A percentile compares a stretch with the other conserved stretches of the same genome.
These are phyloP conservation scores for Colius striatus DNA, from an alignment of 2,113 vertebrate genomes.

Conservation along the genomic window DNA sequence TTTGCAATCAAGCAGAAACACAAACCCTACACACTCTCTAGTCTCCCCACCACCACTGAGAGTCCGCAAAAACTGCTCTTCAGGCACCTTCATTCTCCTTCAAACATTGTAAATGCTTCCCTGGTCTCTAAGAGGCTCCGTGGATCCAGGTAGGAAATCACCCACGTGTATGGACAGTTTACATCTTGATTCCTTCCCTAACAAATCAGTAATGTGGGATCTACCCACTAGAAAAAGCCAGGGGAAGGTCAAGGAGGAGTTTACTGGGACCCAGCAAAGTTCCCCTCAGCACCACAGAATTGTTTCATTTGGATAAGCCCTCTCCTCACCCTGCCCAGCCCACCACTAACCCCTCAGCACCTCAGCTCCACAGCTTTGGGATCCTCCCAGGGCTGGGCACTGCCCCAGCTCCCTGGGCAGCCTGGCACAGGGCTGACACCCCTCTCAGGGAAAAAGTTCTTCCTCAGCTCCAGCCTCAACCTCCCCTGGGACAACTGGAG, in stretches of 20 bases:
- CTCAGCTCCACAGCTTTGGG: no score
- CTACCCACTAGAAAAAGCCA: fast-evolving
- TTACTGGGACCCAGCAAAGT: not conserved
- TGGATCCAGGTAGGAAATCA: fast-evolving
- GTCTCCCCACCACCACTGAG: not conserved
- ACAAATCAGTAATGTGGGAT: fast-evolving
- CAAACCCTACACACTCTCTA: not conserved
- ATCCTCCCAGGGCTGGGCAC: no score
- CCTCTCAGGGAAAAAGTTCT: no score
- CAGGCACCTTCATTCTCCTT: not conserved
- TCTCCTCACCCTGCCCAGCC: no score
- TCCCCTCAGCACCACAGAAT: not conserved
- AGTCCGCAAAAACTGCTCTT: not conserved
- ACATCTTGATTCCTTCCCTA: fast-evolving
- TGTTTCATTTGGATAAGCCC: no score
- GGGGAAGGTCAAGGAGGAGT: not conserved
- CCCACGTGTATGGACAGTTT: not conserved
- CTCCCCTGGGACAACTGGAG: no score
- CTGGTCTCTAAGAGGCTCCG: fast-evolving
- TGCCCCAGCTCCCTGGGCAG: no score
- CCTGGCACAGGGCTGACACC: no score
- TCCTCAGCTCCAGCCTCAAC: no score
- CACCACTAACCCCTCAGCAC: no score
- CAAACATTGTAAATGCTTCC: fast-evolving
- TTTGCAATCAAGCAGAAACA: not conserved